Evolutionary conservation across 2,113 vertebrate genomes (phyloP).

Genomic region (Trochalopteron elliotii): DNA sequence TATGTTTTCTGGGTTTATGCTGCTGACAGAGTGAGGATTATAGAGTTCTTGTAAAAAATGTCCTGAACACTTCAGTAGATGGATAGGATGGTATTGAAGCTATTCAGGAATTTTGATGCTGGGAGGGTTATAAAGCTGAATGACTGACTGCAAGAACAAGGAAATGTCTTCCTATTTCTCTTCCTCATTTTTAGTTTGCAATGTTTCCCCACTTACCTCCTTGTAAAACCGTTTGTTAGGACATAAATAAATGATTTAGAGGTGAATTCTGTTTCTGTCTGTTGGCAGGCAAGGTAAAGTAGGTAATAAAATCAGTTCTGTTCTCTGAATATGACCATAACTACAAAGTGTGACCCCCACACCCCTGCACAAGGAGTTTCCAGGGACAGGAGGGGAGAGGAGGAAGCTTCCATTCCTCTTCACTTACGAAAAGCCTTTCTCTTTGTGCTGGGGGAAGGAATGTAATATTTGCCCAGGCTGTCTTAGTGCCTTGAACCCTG

Average conservation of each 20-base stretch:
- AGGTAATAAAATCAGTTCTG: background rate
- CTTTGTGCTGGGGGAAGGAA: background rate
- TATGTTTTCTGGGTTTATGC: background rate
- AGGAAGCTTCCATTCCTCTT: background rate
- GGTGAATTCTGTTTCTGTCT: background rate
- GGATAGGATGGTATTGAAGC: background rate
- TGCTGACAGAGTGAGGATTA: background rate
- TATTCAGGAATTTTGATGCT: background rate
- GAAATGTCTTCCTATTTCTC: background rate
- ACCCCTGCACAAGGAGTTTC: background rate
- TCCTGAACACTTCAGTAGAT: background rate
- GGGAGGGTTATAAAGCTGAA: background rate
- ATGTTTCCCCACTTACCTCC: background rate
- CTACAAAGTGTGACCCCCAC: background rate
- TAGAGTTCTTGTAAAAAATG: background rate
- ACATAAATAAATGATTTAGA: background rate
- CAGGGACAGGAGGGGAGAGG: background rate
- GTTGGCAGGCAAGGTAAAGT: background rate
- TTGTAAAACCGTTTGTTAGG: slow-evolving; percentile 1
- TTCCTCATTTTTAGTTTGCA: background rate
- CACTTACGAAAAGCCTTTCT: background rate
- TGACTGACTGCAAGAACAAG: background rate
- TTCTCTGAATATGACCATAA: background rate
- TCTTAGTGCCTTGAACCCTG: background rate
- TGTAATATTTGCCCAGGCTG: background rate